phyloP scores from a whole-genome alignment of 2,113 vertebrate genomes.

The Brachyhypopomus gauderio region DNA sequence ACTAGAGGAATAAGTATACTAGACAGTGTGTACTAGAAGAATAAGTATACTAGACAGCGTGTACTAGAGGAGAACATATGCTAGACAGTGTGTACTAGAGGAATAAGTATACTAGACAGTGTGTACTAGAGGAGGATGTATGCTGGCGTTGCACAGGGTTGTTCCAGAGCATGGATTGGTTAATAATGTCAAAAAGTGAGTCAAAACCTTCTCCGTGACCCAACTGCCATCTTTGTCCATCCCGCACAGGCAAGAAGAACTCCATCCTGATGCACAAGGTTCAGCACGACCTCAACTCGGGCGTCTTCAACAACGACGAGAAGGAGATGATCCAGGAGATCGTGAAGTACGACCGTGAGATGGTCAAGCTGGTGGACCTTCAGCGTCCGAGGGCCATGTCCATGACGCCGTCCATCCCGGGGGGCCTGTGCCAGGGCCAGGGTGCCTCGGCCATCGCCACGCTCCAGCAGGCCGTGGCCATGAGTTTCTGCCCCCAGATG shows the following conservation, averaged over 20 bases:
- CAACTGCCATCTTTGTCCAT: neutral
- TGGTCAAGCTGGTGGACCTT: constrained; percentile 91
- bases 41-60: no score
- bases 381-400: constrained; percentile 86
- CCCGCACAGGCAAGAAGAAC: constrained; percentile 89
- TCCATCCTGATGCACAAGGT: constrained; percentile 95
- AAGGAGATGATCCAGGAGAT: constrained; percentile 99
- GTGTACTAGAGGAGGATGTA: no score
- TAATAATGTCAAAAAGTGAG: neutral
- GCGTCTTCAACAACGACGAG: constrained; percentile 95
- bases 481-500: constrained; percentile 98
- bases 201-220: neutral
- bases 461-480: constrained; percentile 93
- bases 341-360: constrained; percentile 97
- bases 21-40: no score
- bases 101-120: no score
- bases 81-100: no score
- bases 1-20: no score
- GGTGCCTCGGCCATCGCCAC: constrained; percentile 90
- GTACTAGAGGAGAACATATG: no score
- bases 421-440: constrained; percentile 78
- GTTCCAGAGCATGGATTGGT: no score
- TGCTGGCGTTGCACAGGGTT: no score
- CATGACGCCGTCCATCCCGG: constrained; percentile 74
- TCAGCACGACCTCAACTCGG: constrained; percentile 94